Conservation (phyloP, 2,797 vertebrate species). For the Poecilia wingei region DNA sequence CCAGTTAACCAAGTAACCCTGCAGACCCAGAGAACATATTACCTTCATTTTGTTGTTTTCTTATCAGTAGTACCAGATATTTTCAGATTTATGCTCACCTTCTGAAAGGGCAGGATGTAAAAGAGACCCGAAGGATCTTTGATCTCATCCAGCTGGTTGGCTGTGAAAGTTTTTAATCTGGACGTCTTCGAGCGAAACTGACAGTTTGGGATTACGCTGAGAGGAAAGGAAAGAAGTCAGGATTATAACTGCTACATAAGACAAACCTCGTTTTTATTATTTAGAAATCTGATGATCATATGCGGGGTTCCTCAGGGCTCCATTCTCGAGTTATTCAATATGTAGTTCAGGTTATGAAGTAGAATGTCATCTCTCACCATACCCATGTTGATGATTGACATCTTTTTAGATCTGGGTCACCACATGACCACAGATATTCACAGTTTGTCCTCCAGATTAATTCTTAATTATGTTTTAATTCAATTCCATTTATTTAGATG, state of each 20-base stretch:
- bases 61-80: neutral
- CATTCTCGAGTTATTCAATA: neutral
- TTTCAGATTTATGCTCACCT: conserved; percentile 68
- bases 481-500: too few relatives aligned
- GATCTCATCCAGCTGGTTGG: conserved; percentile 97
- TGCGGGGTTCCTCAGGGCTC: neutral
- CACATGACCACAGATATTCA: neutral
- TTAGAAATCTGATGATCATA: neutral
- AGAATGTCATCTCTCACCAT: neutral
- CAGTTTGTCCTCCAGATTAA: neutral
- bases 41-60: neutral
- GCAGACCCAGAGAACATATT: conserved; percentile 11
- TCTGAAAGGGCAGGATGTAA: conserved; percentile 97
- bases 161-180: conserved; percentile 97
- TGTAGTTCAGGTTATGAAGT: neutral
- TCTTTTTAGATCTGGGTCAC: neutral
- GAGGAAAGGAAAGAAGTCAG: conserved; percentile 21
- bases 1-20: conserved; percentile 99
- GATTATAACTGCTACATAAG: neutral
- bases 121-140: conserved; percentile 98
- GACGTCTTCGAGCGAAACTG: conserved; percentile 98
- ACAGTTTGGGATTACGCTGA: conserved; percentile 95
- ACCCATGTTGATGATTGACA: neutral
- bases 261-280: neutral
- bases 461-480: too few relatives aligned